These are phyloP conservation scores for Rosalia funebris DNA, from an alignment of 2,888 invertebrate species.

Conservation along the genomic window DNA sequence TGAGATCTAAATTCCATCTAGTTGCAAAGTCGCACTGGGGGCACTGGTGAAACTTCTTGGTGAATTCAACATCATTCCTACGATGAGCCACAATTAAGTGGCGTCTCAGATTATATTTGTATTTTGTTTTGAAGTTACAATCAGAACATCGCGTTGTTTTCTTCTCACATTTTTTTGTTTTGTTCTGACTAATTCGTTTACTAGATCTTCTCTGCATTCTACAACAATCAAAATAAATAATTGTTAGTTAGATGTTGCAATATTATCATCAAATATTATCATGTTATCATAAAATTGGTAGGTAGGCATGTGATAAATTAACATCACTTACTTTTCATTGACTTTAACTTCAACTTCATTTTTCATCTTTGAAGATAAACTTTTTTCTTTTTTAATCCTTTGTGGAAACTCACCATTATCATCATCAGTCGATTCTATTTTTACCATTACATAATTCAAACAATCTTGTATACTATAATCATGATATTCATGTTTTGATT, in stretches of 20 bases:
- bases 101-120: conserved; percentile 7
- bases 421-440: conserved; percentile 6
- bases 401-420: too few relatives aligned
- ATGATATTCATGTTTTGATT: not conserved
- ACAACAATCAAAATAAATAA: too few relatives aligned
- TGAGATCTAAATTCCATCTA: conserved; percentile 8
- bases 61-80: not conserved
- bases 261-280: too few relatives aligned
- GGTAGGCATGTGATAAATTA: too few relatives aligned
- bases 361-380: not conserved
- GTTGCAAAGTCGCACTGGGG: not conserved
- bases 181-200: too few relatives aligned
- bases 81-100: not conserved
- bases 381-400: not conserved
- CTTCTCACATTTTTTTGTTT: not conserved
- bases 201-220: too few relatives aligned
- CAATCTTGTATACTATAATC: not conserved
- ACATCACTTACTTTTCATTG: not conserved
- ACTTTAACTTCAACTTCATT: not conserved
- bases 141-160: not conserved
- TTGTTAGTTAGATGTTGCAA: too few relatives aligned
- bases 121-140: conserved; percentile 11
- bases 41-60: conserved; percentile 6
- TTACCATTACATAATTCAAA: not conserved
- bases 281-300: too few relatives aligned